These are phyloP conservation scores for Dilophus febrilis DNA, from an alignment of 2,888 invertebrate genomes.

Conservation along the genomic window DNA sequence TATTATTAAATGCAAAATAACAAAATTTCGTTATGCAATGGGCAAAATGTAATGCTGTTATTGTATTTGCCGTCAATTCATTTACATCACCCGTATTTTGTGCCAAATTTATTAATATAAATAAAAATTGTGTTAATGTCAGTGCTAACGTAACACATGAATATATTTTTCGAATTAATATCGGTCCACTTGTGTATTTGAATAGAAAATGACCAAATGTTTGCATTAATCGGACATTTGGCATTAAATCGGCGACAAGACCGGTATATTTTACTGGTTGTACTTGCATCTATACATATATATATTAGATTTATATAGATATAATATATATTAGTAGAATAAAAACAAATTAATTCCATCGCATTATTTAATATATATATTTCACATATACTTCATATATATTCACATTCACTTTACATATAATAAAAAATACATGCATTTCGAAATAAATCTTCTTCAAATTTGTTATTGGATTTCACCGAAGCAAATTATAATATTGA, in stretches of 20 bases:
- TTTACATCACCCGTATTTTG: constrained; percentile 59
- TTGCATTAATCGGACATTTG: constrained; percentile 65
- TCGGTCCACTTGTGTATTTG: constrained; percentile 50
- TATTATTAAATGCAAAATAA: constrained; percentile 56
- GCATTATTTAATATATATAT: too few relatives aligned
- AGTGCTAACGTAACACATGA: constrained; percentile 42
- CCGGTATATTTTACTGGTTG: constrained; percentile 32
- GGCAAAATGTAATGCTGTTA: constrained; percentile 64
- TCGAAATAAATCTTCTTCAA: neutral
- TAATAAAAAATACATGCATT: neutral
- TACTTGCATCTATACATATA: constrained; percentile 17
- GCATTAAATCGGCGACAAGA: constrained; percentile 70
- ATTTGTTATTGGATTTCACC: neutral
- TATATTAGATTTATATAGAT: constrained; percentile 14
- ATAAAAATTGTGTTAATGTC: constrained; percentile 41
- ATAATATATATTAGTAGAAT: too few relatives aligned
- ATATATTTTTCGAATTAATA: constrained; percentile 42
- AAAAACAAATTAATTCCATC: too few relatives aligned
- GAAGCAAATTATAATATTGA: too few relatives aligned
- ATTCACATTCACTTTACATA: neutral
- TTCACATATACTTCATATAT: neutral
- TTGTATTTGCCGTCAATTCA: constrained; percentile 56
- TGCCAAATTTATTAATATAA: constrained; percentile 50
- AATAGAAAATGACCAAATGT: constrained; percentile 61
- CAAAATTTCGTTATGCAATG: constrained; percentile 57